Evolutionary conservation across 2,888 invertebrate genomes (phyloP), one percentile per base, ranked within the genome.

Genomic region (Tenthredo distinguenda): DNA sequence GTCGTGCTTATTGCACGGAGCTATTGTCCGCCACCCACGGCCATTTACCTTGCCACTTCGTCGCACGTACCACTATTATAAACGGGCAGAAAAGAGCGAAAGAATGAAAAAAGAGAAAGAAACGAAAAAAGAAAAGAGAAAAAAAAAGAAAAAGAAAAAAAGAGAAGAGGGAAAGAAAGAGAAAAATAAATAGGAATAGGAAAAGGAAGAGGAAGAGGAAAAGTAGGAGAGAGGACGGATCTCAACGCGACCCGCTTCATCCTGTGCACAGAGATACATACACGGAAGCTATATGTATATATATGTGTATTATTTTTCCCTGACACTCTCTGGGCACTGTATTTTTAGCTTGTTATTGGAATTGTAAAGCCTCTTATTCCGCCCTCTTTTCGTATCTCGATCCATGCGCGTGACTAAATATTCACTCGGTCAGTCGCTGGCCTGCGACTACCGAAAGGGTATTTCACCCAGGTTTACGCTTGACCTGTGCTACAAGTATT

Each of bases 281-380:
- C 18, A 50, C 9, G 21, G n/a, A 15, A 34, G 37, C 26, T 15
- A 40, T 12, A 74, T 18, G 40, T 37, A 71, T 58, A 55, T 34
- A 9, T 15, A 4, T 68, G 12, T 21, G 26, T 74, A 58, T 62
- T 81, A 81, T 81, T 62, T 81, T 81, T 40, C 58, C 21, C 81
- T 62, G 21, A 40, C 18, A 10, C 37, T 4, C 58, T 55, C 21
- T 18, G 40, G 6, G n/a, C 10, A 34, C 21, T 81, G 81, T 81
- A 40, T 81, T 62, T 81, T 81, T 62, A 81, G 81, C 62, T 21
- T 81, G 81, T 81, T 81, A 81, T 81, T 81, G 81, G 81, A 81
- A 81, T 81, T 62, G 62, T 40, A 62, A 77, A 81, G 62, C 81
- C 62, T 58, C 40, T 55, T 62, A n/a, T 79, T 37, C 55, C 40